These are phyloP conservation scores for Diarsia dahlii DNA, from an alignment of 2,888 invertebrate genomes.

Conservation along the genomic window DNA sequence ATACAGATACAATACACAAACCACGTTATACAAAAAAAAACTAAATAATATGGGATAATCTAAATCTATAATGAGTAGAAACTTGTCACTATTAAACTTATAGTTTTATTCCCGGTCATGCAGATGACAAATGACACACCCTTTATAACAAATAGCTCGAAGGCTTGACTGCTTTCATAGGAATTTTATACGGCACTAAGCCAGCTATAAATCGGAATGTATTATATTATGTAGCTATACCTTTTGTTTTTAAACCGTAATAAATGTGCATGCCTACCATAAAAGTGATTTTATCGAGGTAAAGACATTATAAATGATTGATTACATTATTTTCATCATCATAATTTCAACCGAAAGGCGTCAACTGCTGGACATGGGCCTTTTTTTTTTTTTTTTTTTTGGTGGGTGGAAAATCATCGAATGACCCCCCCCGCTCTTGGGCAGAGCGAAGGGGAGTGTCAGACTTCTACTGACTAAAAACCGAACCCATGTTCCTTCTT, in stretches of 20 bases:
- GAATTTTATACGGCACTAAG: constrained; percentile 16
- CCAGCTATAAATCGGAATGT: background rate
- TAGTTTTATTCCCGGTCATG: constrained; percentile 14
- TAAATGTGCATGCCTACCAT: background rate
- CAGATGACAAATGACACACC: constrained; percentile 15
- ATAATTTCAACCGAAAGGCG: too few species aligned
- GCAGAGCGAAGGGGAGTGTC: too few species aligned
- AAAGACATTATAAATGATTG: background rate
- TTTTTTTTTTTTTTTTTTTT: too few species aligned
- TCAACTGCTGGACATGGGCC: too few species aligned
- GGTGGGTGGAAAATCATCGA: too few species aligned
- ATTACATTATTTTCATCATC: too few species aligned
- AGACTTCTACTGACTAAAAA: too few species aligned
- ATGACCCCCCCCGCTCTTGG: too few species aligned
- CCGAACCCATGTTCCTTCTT: too few species aligned
- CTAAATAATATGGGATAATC: background rate
- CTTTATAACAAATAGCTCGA: constrained; percentile 8
- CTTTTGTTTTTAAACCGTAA: background rate
- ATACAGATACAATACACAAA: too few species aligned
- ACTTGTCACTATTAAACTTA: constrained; percentile 15
- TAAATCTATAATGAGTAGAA: background rate
- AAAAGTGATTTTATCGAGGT: background rate
- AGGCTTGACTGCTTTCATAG: constrained; percentile 7
- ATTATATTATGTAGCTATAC: background rate
- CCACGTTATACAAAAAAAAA: background rate